A percentile compares a stretch with the other conserved stretches of the same genome.
Evolutionary conservation across 2,113 vertebrate genomes (phyloP).

Genomic region (Coryphaenoides rupestris): DNA sequence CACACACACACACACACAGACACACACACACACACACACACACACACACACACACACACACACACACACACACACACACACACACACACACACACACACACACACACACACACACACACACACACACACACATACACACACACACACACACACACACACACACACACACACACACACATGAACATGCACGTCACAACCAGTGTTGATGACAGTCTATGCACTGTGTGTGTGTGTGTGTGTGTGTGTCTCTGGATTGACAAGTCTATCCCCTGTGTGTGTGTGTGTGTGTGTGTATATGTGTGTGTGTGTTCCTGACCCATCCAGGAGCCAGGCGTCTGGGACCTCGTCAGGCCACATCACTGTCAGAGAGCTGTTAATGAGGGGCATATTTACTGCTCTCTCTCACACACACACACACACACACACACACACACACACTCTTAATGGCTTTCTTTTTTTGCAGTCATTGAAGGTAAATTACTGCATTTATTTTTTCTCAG

Average conservation of each 20-base stretch:
- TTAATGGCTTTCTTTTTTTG: not conserved
- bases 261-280: no score
- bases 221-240: no score
- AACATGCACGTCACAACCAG: not conserved
- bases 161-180: no score
- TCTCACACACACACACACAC: constrained; percentile 22
- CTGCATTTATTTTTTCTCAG: no score
- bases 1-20: not conserved
- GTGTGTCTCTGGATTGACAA: no score
- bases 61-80: no score
- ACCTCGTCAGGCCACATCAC: constrained; percentile 84
- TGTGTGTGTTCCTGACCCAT: constrained; percentile 47
- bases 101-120: constrained; percentile 1
- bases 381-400: constrained; percentile 79
- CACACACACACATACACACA: not conserved
- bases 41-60: no score
- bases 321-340: constrained; percentile 70
- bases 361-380: constrained; percentile 87
- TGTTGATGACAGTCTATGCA: not conserved
- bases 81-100: no score
- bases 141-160: constrained; percentile 4
- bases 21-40: not conserved
- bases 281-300: constrained; percentile 6
- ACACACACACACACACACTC: constrained; percentile 3
- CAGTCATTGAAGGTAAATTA: no score